phyloP scores from a whole-genome alignment of 2,113 vertebrate genomes.

The Cygnus buccinator region DNA sequence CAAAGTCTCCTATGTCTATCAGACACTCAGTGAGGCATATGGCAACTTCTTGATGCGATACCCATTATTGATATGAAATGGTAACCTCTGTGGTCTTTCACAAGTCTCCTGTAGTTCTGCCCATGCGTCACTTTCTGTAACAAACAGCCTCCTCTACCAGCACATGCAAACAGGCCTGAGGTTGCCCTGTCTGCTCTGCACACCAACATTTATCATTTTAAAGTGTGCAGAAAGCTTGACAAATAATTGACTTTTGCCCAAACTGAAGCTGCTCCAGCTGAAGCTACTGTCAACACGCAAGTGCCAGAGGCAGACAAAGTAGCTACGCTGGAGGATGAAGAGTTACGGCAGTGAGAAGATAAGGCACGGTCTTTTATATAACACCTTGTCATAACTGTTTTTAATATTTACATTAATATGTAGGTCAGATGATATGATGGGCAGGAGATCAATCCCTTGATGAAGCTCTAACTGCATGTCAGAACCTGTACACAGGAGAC shows the following conservation, averaged over 20 bases:
- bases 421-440: background rate
- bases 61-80: background rate
- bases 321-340: fast-evolving
- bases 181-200: background rate
- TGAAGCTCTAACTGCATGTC: background rate
- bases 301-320: background rate
- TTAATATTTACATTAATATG: background rate
- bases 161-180: background rate
- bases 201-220: background rate
- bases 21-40: background rate
- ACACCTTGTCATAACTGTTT: background rate
- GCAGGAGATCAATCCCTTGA: background rate
- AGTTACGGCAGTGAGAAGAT: background rate
- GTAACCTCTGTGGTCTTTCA: background rate
- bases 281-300: background rate
- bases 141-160: background rate
- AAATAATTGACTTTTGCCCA: background rate
- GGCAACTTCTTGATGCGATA: background rate
- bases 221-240: fast-evolving
- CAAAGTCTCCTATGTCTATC: conserved; percentile 17
- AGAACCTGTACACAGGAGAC: background rate
- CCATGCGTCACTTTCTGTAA: background rate
- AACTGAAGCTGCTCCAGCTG: background rate
- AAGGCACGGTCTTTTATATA: fast-evolving
- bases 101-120: background rate